Percentiles rank a stretch among this genome's conserved stretches.
Evolutionary conservation across 2,797 vertebrate species (phyloP).

Genomic region (Allobates femoralis): DNA sequence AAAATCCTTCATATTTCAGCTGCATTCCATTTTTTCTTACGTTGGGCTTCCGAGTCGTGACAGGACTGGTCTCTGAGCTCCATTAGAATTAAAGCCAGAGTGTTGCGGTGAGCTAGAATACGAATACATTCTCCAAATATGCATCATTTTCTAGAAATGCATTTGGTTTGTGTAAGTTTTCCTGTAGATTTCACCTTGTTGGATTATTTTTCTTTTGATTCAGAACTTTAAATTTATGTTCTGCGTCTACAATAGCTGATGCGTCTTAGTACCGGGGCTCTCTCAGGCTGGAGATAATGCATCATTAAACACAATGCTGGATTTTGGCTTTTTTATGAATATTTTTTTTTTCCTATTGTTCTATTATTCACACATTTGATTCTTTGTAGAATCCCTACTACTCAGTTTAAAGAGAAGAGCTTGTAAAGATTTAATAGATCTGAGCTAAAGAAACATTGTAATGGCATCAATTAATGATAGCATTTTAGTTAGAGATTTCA

Average conservation of each 20-base stretch:
- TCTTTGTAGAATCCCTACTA: slow-evolving; percentile 55
- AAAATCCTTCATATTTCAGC: no score
- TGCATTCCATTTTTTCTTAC: no score
- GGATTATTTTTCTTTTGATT: background rate
- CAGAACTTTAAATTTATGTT: background rate
- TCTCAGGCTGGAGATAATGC: slow-evolving; percentile 32
- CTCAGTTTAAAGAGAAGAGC: slow-evolving; percentile 36
- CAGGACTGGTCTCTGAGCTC: no score
- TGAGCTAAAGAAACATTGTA: slow-evolving; percentile 20
- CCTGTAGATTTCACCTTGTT: background rate
- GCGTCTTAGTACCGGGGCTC: background rate
- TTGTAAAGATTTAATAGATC: slow-evolving; percentile 56
- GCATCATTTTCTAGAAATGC: background rate
- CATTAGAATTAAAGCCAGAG: no score
- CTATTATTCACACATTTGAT: slow-evolving; percentile 54
- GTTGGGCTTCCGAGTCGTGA: no score
- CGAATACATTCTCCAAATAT: background rate
- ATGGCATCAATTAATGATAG: slow-evolving; percentile 51
- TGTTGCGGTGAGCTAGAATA: no score
- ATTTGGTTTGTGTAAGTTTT: background rate
- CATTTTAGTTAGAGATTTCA: slow-evolving; percentile 36
- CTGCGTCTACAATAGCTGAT: background rate
- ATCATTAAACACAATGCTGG: slow-evolving; percentile 51
- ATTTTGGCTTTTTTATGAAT: slow-evolving; percentile 57
- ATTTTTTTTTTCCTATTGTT: slow-evolving; percentile 54